These are phyloP conservation scores for Pyrrhia umbra DNA, from an alignment of 2,888 invertebrate genomes.

Conservation along the genomic window DNA sequence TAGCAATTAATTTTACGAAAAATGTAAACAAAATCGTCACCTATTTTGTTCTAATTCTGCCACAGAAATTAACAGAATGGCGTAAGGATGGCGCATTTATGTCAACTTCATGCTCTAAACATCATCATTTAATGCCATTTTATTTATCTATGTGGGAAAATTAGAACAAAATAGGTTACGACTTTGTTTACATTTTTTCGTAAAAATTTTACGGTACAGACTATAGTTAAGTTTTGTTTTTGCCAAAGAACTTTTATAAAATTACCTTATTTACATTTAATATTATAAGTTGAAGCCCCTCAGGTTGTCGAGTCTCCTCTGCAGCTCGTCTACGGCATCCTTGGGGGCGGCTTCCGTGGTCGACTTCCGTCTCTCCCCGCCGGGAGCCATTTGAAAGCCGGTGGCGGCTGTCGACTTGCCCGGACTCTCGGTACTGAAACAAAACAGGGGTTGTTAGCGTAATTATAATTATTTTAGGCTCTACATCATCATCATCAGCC, in stretches of 20 bases:
- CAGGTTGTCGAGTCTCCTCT: slow-evolving; percentile 76
- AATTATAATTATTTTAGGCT: no score
- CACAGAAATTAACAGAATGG: no score
- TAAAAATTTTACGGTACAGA: not conserved
- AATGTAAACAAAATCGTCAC: no score
- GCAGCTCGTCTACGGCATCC: slow-evolving; percentile 31
- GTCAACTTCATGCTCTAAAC: no score
- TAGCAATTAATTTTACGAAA: no score
- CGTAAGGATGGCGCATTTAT: no score
- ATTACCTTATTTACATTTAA: slow-evolving; percentile 24
- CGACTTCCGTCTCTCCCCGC: slow-evolving; percentile 74
- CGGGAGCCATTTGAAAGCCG: slow-evolving; percentile 84
- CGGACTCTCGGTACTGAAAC: slow-evolving; percentile 75
- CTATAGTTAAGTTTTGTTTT: not conserved
- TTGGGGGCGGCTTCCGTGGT: slow-evolving; percentile 33
- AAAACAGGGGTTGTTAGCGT: not conserved
- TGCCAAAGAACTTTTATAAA: slow-evolving; percentile 5
- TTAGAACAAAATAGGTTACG: no score
- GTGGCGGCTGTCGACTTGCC: slow-evolving; percentile 69
- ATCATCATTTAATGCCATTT: no score
- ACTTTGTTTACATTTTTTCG: no score
- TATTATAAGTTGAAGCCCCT: slow-evolving; percentile 80
- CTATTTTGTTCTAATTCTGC: no score
- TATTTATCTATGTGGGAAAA: no score
- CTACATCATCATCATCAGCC: no score